These are phyloP conservation scores for Henricia sp. DNA, from an alignment of 53 echinoderm and acorn worm species.

Conservation along the genomic window DNA sequence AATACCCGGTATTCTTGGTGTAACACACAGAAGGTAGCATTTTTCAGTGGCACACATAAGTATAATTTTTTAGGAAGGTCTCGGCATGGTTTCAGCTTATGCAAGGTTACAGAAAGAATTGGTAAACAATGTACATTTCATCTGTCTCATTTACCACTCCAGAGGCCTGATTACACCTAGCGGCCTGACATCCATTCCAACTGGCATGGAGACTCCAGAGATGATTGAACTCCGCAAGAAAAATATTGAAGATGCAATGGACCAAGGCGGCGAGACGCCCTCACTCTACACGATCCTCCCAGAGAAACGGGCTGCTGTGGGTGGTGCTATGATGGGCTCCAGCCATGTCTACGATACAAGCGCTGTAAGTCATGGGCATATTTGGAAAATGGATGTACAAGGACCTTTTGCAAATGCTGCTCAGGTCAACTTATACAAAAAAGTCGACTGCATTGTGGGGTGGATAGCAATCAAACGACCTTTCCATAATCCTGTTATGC, in stretches of 20 bases:
- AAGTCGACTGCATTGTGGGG: too few species aligned
- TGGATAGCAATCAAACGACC: too few species aligned
- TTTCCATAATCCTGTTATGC: too few species aligned
- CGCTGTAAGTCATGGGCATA: constrained; percentile 60
- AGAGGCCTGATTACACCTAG: constrained; percentile 98
- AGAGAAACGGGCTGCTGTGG: constrained; percentile 88
- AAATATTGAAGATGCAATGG: constrained; percentile 99
- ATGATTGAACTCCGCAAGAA: constrained; percentile 98
- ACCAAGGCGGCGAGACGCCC: constrained; percentile 95
- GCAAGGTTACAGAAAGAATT: too few species aligned
- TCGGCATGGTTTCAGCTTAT: too few species aligned
- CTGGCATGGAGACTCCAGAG: constrained; percentile 99
- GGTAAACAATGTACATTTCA: background rate
- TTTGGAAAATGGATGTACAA: background rate
- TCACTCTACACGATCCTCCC: constrained; percentile 90
- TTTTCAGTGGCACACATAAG: too few species aligned
- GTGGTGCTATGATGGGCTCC: constrained; percentile 96
- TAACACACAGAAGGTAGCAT: too few species aligned
- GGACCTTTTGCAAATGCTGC: background rate
- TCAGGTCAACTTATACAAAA: too few species aligned
- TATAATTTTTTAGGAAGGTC: too few species aligned
- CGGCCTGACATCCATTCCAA: constrained; percentile 90
- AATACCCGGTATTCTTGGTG: too few species aligned
- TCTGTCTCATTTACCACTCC: background rate
- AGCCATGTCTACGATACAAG: constrained; percentile 90